phyloP scores from a whole-genome alignment of 2,113 vertebrate genomes.

The Buteo buteo region DNA sequence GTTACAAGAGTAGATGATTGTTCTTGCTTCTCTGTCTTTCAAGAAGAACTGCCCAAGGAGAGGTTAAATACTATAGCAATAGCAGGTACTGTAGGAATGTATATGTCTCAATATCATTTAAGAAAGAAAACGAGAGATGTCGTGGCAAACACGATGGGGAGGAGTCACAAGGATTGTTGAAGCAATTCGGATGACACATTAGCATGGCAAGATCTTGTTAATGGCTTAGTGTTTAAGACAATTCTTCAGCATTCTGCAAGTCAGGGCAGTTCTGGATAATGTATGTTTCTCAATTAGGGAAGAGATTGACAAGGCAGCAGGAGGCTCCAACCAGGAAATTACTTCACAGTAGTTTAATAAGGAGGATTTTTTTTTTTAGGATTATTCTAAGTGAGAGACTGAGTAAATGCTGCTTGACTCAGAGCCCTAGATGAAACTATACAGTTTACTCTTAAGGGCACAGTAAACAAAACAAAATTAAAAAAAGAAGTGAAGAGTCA shows the following conservation, averaged over 20 bases:
- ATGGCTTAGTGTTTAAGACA: slow-evolving; percentile 34
- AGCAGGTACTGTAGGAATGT: not conserved
- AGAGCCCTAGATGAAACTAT: not conserved
- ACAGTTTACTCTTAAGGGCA: not conserved
- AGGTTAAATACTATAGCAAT: not conserved
- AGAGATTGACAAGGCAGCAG: slow-evolving; percentile 34
- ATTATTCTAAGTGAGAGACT: not conserved
- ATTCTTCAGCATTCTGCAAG: slow-evolving; percentile 40
- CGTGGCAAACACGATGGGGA: not conserved
- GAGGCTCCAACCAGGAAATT: slow-evolving; percentile 9
- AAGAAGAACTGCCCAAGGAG: not conserved
- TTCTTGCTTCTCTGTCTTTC: not conserved
- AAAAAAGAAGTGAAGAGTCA: not conserved
- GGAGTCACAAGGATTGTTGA: not conserved
- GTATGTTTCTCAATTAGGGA: slow-evolving; percentile 8
- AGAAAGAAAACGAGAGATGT: not conserved
- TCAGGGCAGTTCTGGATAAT: slow-evolving; percentile 14
- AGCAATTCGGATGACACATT: slow-evolving; percentile 32
- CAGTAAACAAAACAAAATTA: not conserved
- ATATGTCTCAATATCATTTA: not conserved
- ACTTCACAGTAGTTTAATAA: not conserved
- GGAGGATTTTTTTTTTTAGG: not conserved
- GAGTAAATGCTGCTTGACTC: slow-evolving; percentile 15
- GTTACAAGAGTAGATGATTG: not conserved
- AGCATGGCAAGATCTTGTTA: slow-evolving; percentile 25